Conservation (phyloP, 2,113 vertebrate genomes). For the Sphyrna mokarran region DNA sequence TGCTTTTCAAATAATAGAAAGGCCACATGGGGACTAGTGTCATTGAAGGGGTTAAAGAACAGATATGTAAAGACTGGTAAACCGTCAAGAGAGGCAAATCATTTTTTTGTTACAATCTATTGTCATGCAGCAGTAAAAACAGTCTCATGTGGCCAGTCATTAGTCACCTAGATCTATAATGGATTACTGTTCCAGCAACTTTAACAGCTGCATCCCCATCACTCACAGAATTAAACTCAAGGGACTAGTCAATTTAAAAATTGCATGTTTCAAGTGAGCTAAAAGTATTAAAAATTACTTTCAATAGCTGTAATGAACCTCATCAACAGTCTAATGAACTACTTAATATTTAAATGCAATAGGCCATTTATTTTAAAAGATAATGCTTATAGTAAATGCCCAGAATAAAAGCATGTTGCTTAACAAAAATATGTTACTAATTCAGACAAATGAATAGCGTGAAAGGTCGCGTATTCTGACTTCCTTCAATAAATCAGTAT, state of each 20-base stretch:
- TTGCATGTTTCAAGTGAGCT: neutral
- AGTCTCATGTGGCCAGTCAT: slow-evolving; percentile 5
- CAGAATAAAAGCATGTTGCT: neutral
- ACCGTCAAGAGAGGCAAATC: neutral
- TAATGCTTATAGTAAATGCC: neutral
- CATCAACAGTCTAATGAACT: slow-evolving; percentile 1
- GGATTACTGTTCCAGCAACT: neutral
- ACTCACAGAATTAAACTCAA: slow-evolving; percentile 17
- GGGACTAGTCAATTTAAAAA: neutral
- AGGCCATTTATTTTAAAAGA: neutral
- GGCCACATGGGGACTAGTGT: neutral
- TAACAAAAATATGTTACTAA: neutral
- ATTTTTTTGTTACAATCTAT: neutral
- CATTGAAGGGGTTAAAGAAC: neutral
- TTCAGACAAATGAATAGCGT: slow-evolving; percentile 2
- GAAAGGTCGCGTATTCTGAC: neutral
- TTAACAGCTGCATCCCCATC: neutral
- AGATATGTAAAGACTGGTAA: neutral
- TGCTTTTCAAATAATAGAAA: neutral
- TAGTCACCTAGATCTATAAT: neutral
- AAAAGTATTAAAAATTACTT: neutral
- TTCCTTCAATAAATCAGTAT: neutral
- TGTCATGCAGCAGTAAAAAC: neutral
- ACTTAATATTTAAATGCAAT: neutral
- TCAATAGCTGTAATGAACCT: neutral